Evolutionary conservation across 2,888 invertebrate species (phyloP).

Genomic region (Pecten maximus): DNA sequence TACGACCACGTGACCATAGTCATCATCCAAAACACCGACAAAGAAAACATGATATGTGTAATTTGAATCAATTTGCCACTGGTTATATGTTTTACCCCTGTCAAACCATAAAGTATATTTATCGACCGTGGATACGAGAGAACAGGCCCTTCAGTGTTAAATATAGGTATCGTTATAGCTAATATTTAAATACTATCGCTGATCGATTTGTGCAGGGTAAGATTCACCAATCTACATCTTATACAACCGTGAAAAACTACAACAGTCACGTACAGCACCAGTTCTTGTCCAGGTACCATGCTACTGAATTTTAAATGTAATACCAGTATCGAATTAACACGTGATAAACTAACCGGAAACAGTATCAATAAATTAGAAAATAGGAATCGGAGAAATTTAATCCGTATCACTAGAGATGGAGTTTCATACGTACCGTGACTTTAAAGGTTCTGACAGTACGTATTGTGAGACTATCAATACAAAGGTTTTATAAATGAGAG

Average conservation of each 20-base stretch:
- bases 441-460: not conserved
- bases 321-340: slow-evolving; percentile 16
- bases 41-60: not conserved
- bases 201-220: not conserved
- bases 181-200: not conserved
- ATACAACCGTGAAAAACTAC: not conserved
- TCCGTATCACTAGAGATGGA: not conserved
- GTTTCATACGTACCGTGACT: not conserved
- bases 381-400: not conserved
- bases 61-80: slow-evolving; percentile 16
- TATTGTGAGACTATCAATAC: not conserved
- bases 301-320: slow-evolving; percentile 27
- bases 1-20: not conserved
- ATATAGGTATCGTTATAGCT: not conserved
- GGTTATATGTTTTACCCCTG: slow-evolving; percentile 22
- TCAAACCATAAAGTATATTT: not conserved
- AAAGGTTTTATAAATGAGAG: not conserved
- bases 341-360: slow-evolving; percentile 12
- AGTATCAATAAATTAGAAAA: slow-evolving; percentile 13
- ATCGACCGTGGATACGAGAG: not conserved
- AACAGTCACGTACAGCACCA: not conserved
- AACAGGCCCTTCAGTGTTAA: not conserved
- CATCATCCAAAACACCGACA: not conserved
- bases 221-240: not conserved
- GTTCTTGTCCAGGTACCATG: not conserved